Percentiles rank a stretch among this genome's conserved stretches.
Conservation (phyloP, 2,888 invertebrate species). For the Agonum fuliginosum region DNA sequence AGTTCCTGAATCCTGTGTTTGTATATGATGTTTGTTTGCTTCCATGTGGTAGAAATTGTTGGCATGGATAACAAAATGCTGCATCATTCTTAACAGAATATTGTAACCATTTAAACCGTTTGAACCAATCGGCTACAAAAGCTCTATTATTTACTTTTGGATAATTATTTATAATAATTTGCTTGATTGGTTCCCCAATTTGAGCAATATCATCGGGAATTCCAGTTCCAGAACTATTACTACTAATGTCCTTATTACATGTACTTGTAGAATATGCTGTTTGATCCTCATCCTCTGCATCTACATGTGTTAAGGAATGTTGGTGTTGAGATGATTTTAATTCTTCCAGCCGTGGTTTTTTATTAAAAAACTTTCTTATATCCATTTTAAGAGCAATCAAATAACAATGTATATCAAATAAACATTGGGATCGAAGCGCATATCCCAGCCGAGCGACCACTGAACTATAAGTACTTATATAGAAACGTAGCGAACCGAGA, state of each 20-base stretch:
- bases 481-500: no score
- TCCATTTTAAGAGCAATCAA: no score
- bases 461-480: no score
- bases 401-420: no score
- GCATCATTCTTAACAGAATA: slow-evolving; percentile 37
- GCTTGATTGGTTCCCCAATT: slow-evolving; percentile 49
- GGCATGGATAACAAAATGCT: slow-evolving; percentile 27
- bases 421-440: no score
- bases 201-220: slow-evolving; percentile 54
- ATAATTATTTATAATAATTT: slow-evolving; percentile 46
- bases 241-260: slow-evolving; percentile 20
- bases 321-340: no score
- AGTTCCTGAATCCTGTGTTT: slow-evolving; percentile 53
- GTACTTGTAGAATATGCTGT: slow-evolving; percentile 40
- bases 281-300: slow-evolving; percentile 3
- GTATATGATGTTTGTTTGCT: slow-evolving; percentile 41
- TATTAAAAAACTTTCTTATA: no score
- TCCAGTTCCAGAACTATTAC: slow-evolving; percentile 42
- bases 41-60: slow-evolving; percentile 12
- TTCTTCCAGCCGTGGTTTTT: no score
- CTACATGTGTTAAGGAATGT: slow-evolving; percentile 13
- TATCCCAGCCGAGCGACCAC: no score
- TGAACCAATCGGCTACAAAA: slow-evolving; percentile 12
- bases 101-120: slow-evolving; percentile 19
- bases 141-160: slow-evolving; percentile 8